phyloP scores from a whole-genome alignment of 2,113 vertebrate species.

The Ageneiosus marmoratus region DNA sequence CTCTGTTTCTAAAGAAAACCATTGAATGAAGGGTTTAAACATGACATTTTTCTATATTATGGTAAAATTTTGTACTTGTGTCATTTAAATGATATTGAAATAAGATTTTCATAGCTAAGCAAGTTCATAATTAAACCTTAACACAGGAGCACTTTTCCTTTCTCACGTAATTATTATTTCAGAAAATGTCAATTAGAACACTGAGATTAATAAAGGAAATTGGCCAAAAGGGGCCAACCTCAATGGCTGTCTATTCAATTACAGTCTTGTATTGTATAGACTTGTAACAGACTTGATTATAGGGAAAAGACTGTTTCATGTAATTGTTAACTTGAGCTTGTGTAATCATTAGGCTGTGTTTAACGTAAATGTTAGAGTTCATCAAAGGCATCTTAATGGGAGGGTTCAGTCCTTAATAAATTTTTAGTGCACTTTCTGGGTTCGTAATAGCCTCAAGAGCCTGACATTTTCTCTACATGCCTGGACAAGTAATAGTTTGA shows the following conservation, averaged over 20 bases:
- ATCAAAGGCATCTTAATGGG: neutral
- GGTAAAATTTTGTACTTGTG: neutral
- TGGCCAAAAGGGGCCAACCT: neutral
- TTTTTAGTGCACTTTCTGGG: neutral
- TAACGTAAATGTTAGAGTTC: conserved; percentile 4
- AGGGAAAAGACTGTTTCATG: conserved; percentile 19
- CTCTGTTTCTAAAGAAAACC: conserved; percentile 76
- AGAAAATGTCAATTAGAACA: neutral
- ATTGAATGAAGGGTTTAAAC: too few relatives aligned
- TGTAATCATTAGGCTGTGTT: neutral
- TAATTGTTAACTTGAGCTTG: neutral
- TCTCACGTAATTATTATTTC: neutral
- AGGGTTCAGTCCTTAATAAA: neutral
- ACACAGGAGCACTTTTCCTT: neutral
- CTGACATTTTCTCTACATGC: conserved; percentile 3
- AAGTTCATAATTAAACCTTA: neutral
- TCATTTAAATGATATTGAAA: neutral
- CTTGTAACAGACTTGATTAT: neutral
- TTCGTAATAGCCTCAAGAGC: neutral
- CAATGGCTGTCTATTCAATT: conserved; percentile 17
- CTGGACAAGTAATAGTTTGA: neutral
- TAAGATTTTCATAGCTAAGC: neutral
- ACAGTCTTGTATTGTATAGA: too few relatives aligned
- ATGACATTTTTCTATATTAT: neutral
- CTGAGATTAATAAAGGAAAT: conserved; percentile 4